Base-by-base conservation (phyloP, 2,888 invertebrate species). In the Lithophane leautieri region DNA sequence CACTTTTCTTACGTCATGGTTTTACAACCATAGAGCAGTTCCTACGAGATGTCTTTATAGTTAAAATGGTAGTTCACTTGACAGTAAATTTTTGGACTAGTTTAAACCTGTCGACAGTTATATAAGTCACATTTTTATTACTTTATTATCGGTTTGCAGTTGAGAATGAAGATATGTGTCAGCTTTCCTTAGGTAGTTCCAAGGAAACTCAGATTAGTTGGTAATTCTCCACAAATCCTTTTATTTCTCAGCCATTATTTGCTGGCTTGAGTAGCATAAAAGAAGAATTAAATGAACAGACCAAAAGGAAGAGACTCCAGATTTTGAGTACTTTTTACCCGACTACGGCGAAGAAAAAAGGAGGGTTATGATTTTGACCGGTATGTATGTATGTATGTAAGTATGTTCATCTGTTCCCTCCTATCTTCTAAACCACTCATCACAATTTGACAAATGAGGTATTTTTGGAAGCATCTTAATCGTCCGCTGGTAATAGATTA, bases 51-150 rank as follows among this genome's bases (percentile, higher is more conserved):
- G 78, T 77, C 79, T 84, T 86, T 77, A 82, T 86, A 73, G 85
- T 82, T 70, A 78, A 84, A 86, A 84, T 73, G 80, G 82, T 52
- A 71, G 76, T 80, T 76, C 70, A 65, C 78, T 80, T 81, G 78
- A 84, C 73, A 78, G 74, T 88, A 88, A 84, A 87, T 86, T 88
- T 88, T 81, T 78, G 78, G 74, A 79, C 82, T 82, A 86, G 79
- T 82, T 86, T 81, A 82, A 88, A 88, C 80, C 78, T 79, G 88
- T 87, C 76, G 58, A 70, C 76, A 61, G 81, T 66, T 68, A 76
- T 79, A 81, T 88, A 81, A 84, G 79, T 84, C 79, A 71, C 42
- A 73, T 78, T 86, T 84, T 88, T 86, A 88, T 86, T 76, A 80
- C 71, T 86, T 88, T 86, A 88, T 69, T 80, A 79, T 78, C 62